Base-by-base conservation (phyloP, 2,113 vertebrate genomes). In the Trematocara zebra region DNA sequence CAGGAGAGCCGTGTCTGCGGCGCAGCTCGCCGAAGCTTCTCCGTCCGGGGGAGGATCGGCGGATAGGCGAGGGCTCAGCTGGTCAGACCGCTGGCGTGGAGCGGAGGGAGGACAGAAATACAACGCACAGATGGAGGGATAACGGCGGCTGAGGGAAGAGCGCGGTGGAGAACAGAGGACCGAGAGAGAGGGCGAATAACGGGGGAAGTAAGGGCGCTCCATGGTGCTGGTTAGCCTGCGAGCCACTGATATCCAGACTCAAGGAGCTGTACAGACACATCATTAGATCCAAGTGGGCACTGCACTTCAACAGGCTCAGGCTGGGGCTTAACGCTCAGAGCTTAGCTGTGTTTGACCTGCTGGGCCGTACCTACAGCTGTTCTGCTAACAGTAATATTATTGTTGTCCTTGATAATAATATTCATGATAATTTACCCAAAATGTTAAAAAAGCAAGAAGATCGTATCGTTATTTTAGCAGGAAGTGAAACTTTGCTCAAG, bases 71-170 rank as follows among this genome's bases (percentile, higher is more conserved):
- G 80, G 76, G 72, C 84, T 92, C 86, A 88, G 86, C 88, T 82
- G 84, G 78, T 90, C 78, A 78, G 59, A 90, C 84, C 51, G 57
- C 88, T 74, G 67, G 85, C 83, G 78, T 42, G 37, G 80, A 83
- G 49, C 2, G 0, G 85, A 87, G 51, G 9, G n/a, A 57, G 49
- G 40, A 23, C 17, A 9, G 33, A 83, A 78, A 89, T 6, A 78
- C 54, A 35, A 78, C 83, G 80, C 51, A 85, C 85, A 89, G 87
- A 87, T 87, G 80, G 85, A 85, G 69, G 57, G 83, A 91, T 87
- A 51, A 79, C 4, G 40, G 20, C 10, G 52, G 53, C 84, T 56
- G 87, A 72, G 64, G 8, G 57, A 69, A 42, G 44, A 31, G 17
- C 64, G 12, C 7, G 7, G 23, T 12, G 57, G 44, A 0, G 17